A percentile compares a stretch with the other conserved stretches of the same genome.
Conservation (phyloP, 2,797 vertebrate genomes). For the Enteromius fasciolatus region DNA sequence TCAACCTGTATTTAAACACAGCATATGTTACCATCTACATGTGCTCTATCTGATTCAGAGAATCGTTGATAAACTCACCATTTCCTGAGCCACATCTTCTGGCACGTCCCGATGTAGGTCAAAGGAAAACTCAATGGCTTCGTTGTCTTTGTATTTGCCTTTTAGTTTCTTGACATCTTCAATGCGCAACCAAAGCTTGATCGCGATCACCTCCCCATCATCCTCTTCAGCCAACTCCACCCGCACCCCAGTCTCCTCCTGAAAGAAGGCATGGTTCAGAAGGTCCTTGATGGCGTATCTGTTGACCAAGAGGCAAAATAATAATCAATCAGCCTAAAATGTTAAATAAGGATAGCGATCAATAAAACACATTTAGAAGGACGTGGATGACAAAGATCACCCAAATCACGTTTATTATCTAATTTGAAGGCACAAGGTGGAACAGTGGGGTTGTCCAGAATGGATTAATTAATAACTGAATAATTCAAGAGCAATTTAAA, state of each 20-base stretch:
- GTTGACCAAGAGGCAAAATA: neutral
- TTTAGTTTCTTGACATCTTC: conserved; percentile 98
- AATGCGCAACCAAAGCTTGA: conserved; percentile 97
- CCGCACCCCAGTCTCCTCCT: conserved; percentile 96
- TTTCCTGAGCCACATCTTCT: conserved; percentile 99
- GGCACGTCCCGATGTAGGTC: conserved; percentile 95
- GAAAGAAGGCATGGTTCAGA: conserved; percentile 98
- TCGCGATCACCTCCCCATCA: conserved; percentile 97
- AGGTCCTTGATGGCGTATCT: conserved; percentile 98
- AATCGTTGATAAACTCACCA: conserved; percentile 79
- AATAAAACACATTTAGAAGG: conserved; percentile 5
- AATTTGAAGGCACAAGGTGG: neutral
- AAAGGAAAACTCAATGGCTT: conserved; percentile 99
- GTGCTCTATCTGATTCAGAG: neutral
- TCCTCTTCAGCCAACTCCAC: conserved; percentile 98
- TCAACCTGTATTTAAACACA: conserved; percentile 82
- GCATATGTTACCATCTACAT: neutral
- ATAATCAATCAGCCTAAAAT: neutral
- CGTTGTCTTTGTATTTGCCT: conserved; percentile 99
- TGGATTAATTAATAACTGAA: neutral
- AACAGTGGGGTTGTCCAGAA: neutral
- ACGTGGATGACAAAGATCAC: neutral
- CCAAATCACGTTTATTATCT: neutral
- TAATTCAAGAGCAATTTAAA: conserved; percentile 2
- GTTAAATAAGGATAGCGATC: neutral